Evolutionary conservation across 2,888 invertebrate species (phyloP), one percentile per base, ranked within the genome.

Genomic region (Troides oblongomaculatus): DNA sequence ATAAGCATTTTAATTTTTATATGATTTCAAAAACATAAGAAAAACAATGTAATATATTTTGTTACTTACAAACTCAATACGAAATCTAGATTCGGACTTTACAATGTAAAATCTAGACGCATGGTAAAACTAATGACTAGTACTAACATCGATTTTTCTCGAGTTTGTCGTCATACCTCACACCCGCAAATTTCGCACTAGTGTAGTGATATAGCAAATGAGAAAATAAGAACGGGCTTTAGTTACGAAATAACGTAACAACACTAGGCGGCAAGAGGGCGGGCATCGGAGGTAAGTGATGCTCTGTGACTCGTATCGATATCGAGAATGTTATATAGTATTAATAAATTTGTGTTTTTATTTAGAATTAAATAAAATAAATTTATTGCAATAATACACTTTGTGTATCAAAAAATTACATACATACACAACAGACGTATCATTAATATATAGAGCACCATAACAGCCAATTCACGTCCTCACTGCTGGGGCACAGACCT

Each of bases 211-310:
- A 60, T 30, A 58, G 61, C 61, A 64, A 64, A 71, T 62, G 58
- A 67, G 64, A 64, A 71, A 66, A 72, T 73, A 72, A 74, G 74
- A 75, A 64, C 72, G 72, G 64, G 66, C 71, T 72, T 68, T 71
- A 71, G 77, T 82, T 81, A 77, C 77, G 76, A 79, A 82, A 81
- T 75, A 75, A 68, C 72, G 70, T 75, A 76, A 73, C 64, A 68
- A 59, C 59, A 56, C 61, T 62, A 63, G 61, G 71, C 71, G 71
- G 68, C 69, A 75, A 71, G 71, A 66, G 64, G 71, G 70, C 68
- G 70, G 72, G 73, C 73, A 75, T 75, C 63, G 53, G 56, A 53
- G 5, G 43, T 36, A 58, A 67, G 72, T 66, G 67, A 66, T 68
- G 21, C 60, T 59, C 57, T 25, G 1, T 18, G 5, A 53, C 21